Conservation (phyloP, 2,888 invertebrate genomes). For the Pristionchus fissidentatus region DNA sequence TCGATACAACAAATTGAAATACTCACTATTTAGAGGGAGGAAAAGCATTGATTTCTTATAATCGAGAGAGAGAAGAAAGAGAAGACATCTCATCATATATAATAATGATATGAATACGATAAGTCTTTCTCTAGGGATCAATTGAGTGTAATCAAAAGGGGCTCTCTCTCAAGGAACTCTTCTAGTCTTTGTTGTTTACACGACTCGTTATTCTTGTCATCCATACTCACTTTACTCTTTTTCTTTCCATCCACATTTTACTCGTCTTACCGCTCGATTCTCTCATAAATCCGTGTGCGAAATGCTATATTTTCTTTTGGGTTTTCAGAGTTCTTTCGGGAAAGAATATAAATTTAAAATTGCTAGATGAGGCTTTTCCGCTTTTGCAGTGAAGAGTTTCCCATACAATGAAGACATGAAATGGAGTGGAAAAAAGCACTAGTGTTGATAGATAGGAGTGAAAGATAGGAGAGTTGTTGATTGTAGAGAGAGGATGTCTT, state of each 20-base stretch:
- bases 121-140: background rate
- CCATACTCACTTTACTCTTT: background rate
- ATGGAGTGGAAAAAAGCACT: too few relatives aligned
- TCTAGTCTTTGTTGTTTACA: constrained; percentile 10
- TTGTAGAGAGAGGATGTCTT: too few relatives aligned
- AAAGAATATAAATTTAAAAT: too few relatives aligned
- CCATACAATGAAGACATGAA: background rate
- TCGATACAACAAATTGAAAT: constrained; percentile 12
- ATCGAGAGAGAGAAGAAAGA: background rate
- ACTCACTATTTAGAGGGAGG: background rate
- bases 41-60: too few relatives aligned
- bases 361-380: too few relatives aligned
- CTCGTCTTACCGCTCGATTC: too few relatives aligned
- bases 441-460: too few relatives aligned
- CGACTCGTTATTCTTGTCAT: background rate
- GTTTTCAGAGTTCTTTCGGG: too few relatives aligned
- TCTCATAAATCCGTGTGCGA: too few relatives aligned
- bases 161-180: background rate
- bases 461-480: too few relatives aligned
- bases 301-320: too few relatives aligned
- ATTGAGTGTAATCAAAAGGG: background rate
- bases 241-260: background rate
- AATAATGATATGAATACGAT: background rate
- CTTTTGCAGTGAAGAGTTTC: background rate
- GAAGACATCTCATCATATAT: background rate